Evolutionary conservation across 2,113 vertebrate genomes (phyloP).

Genomic region (Callopanchax toddi): DNA sequence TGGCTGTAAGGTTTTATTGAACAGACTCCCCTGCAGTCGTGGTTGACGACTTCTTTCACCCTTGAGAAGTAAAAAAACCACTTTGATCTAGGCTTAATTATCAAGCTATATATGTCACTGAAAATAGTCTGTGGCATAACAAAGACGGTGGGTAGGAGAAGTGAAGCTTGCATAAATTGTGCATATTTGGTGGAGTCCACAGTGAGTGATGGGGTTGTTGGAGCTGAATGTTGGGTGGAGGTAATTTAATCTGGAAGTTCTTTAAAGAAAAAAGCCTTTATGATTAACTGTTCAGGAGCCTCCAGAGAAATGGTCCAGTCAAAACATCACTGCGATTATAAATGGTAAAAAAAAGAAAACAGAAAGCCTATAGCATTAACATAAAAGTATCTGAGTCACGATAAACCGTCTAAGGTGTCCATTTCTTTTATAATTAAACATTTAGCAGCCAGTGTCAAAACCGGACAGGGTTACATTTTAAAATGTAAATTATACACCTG

Average conservation of each 20-base stretch:
- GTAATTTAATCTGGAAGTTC: constrained; percentile 63
- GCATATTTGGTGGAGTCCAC: constrained; percentile 37
- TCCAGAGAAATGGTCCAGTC: constrained; percentile 60
- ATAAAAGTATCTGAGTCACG: too few species aligned
- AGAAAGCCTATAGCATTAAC: too few species aligned
- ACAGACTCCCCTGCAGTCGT: constrained; percentile 42
- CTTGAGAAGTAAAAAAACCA: constrained; percentile 24
- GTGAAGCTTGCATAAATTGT: constrained; percentile 19
- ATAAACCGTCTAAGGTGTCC: constrained; percentile 33
- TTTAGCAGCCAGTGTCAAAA: neutral
- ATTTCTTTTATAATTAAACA: constrained; percentile 25
- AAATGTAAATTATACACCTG: too few species aligned
- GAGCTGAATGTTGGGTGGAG: constrained; percentile 63
- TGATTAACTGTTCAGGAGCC: constrained; percentile 42
- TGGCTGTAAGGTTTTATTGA: constrained; percentile 40
- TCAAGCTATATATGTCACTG: constrained; percentile 67
- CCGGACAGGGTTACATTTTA: constrained; percentile 12
- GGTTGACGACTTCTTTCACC: constrained; percentile 36
- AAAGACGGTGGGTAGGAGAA: neutral
- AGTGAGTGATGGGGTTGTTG: constrained; percentile 58
- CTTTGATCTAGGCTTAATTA: constrained; percentile 71
- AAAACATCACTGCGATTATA: constrained; percentile 65
- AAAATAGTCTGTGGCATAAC: constrained; percentile 33
- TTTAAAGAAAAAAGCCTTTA: constrained; percentile 49
- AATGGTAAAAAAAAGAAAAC: constrained; percentile 35